phyloP scores from a whole-genome alignment of 2,113 vertebrate species.

The Hippoglossus stenolepis region DNA sequence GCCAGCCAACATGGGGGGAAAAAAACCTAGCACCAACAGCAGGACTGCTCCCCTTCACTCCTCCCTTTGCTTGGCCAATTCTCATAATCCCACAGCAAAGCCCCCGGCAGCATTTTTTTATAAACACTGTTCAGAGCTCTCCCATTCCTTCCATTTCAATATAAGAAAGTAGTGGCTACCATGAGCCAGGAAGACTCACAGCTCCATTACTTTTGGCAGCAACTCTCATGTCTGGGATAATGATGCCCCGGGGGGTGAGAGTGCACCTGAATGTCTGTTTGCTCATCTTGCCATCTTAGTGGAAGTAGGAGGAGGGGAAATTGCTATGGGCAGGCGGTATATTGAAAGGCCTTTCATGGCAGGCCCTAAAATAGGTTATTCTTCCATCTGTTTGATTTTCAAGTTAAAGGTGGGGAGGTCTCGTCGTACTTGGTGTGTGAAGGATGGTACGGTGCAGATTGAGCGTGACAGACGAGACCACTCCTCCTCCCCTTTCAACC shows the following conservation, averaged over 20 bases:
- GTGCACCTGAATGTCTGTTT: conserved; percentile 69
- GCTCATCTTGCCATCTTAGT: conserved; percentile 70
- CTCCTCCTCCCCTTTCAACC: conserved; percentile 27
- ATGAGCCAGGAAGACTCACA: conserved; percentile 69
- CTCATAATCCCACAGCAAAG: conserved; percentile 75
- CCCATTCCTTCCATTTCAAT: conserved; percentile 63
- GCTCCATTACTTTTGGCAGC: conserved; percentile 69
- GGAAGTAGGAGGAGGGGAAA: conserved; percentile 50
- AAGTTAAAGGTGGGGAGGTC: conserved; percentile 50
- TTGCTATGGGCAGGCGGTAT: conserved; percentile 65
- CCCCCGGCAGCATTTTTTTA: conserved; percentile 56
- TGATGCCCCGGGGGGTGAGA: conserved; percentile 68
- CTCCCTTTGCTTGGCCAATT: conserved; percentile 57
- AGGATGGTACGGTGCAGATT: conserved; percentile 52
- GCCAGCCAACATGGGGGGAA: conserved; percentile 45
- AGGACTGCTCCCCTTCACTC: conserved; percentile 48
- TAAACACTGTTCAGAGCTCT: conserved; percentile 61
- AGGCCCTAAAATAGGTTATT: conserved; percentile 66
- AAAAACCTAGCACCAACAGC: conserved; percentile 32
- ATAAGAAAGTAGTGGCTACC: conserved; percentile 54
- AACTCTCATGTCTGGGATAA: conserved; percentile 71
- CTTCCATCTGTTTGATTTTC: conserved; percentile 65
- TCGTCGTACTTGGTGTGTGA: conserved; percentile 21
- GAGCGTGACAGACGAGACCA: conserved; percentile 54
- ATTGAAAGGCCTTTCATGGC: conserved; percentile 66